phyloP scores from a whole-genome alignment of 2,888 invertebrate species.

The Apamea crenata region DNA sequence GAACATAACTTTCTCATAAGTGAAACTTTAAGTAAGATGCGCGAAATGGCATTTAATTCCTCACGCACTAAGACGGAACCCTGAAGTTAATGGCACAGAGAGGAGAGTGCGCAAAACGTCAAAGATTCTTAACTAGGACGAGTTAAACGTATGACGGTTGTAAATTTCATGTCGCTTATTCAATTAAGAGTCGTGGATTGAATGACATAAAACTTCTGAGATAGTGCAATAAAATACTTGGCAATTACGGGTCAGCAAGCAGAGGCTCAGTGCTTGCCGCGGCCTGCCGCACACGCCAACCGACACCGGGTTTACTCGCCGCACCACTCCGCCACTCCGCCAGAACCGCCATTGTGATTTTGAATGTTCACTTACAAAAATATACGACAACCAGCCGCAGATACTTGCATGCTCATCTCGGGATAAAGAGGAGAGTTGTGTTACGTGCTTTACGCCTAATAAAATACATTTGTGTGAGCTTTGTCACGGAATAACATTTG shows the following conservation, averaged over 20 bases:
- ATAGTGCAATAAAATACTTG: conserved; percentile 88
- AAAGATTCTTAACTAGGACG: conserved; percentile 81
- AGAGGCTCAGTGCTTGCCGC: conserved; percentile 74
- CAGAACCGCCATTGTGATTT: conserved; percentile 67
- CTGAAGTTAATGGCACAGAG: conserved; percentile 65
- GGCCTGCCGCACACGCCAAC: conserved; percentile 66
- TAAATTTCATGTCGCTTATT: conserved; percentile 89
- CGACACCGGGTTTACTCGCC: conserved; percentile 64
- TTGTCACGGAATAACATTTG: conserved; percentile 15
- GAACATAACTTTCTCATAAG: conserved; percentile 30
- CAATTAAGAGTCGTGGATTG: conserved; percentile 89
- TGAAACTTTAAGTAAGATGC: conserved; percentile 30
- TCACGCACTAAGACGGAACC: conserved; percentile 62
- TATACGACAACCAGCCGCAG: conserved; percentile 63
- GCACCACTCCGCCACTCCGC: conserved; percentile 54
- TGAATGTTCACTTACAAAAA: conserved; percentile 69
- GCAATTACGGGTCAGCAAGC: conserved; percentile 86
- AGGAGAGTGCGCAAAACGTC: conserved; percentile 72
- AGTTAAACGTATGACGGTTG: conserved; percentile 85
- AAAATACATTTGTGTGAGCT: conserved; percentile 35
- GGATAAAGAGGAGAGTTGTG: conserved; percentile 59
- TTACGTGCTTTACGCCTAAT: conserved; percentile 46
- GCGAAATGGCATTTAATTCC: conserved; percentile 44
- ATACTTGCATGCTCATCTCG: conserved; percentile 55
- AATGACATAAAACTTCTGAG: conserved; percentile 89